These are phyloP conservation scores for Limnephilus rhombicus DNA, from an alignment of 2,888 invertebrate genomes.

Conservation along the genomic window DNA sequence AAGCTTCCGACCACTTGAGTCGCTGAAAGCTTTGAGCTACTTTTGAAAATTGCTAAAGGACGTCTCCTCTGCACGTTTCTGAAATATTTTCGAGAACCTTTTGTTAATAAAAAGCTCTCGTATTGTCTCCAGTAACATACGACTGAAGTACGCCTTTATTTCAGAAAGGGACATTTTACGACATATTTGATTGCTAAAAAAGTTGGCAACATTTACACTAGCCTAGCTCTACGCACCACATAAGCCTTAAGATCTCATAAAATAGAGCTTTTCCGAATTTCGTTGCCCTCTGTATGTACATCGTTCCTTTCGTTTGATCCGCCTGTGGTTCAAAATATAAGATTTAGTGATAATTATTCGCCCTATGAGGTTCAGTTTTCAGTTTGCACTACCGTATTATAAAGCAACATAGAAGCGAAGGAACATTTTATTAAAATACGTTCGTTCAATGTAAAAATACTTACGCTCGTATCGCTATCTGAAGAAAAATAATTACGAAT, in stretches of 20 bases:
- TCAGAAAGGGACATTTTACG: background rate
- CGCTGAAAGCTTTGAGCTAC: conserved; percentile 9
- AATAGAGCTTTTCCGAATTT: background rate
- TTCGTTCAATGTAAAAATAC: too few relatives aligned
- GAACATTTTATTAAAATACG: too few relatives aligned
- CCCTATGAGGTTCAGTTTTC: background rate
- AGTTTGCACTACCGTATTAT: too few relatives aligned
- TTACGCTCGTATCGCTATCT: background rate
- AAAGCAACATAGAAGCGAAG: too few relatives aligned
- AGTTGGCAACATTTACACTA: background rate
- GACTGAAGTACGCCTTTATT: background rate
- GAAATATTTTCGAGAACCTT: conserved; percentile 24
- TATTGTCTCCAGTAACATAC: background rate
- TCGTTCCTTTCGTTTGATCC: background rate
- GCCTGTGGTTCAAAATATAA: background rate
- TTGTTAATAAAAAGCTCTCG: background rate
- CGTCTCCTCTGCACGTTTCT: background rate
- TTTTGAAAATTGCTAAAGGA: conserved; percentile 9
- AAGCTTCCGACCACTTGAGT: background rate
- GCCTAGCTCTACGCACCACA: background rate
- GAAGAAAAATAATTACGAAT: background rate
- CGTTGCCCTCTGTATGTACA: background rate
- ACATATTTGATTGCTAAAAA: background rate
- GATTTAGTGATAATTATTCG: background rate
- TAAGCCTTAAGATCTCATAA: background rate